Conservation (phyloP, 1,140 invertebrate genomes). For the Ruditapes philippinarum region DNA sequence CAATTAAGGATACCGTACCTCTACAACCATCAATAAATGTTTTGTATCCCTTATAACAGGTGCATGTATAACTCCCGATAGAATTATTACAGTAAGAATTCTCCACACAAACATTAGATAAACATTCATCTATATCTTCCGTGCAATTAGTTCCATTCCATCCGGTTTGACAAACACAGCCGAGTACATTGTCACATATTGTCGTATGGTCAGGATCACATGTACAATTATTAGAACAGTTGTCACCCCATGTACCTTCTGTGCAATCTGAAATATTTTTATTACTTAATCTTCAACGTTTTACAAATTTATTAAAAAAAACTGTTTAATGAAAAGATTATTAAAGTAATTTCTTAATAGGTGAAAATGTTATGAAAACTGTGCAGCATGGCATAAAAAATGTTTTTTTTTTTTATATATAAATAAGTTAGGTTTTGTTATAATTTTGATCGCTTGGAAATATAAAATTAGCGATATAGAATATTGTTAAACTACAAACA, state of each 20-base stretch:
- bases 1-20: no score
- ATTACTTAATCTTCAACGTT: no score
- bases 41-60: slow-evolving; percentile 4
- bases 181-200: neutral
- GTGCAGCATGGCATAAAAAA: no score
- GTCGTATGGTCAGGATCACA: neutral
- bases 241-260: neutral
- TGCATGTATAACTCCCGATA: neutral
- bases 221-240: neutral
- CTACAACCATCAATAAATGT: neutral
- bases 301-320: no score
- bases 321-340: no score
- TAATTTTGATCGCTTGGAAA: no score
- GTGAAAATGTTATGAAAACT: no score
- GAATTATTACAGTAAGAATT: slow-evolving; percentile 22
- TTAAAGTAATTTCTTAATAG: no score
- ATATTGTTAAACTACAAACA: no score
- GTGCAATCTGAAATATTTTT: neutral
- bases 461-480: no score
- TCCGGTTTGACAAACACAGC: neutral
- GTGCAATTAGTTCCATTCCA: neutral
- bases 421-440: no score
- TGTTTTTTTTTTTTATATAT: no score
- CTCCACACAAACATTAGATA: neutral
- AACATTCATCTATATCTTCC: neutral